Conservation (phyloP, 2,888 invertebrate genomes). For the Dilophus febrilis region DNA sequence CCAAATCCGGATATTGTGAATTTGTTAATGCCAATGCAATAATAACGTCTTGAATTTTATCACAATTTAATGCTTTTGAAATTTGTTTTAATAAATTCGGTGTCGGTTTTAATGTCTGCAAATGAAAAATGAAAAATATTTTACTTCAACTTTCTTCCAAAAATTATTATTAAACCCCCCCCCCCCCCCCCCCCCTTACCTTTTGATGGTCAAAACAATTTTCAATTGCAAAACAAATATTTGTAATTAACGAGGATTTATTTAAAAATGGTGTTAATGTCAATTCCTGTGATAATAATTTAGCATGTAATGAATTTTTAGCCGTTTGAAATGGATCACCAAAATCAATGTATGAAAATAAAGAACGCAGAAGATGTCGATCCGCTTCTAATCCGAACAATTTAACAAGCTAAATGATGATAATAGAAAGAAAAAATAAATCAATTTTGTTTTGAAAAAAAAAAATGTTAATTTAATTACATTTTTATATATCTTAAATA, state of each 20-base stretch:
- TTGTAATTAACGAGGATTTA: slow-evolving; percentile 74
- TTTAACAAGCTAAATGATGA: slow-evolving; percentile 72
- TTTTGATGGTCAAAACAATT: slow-evolving; percentile 60
- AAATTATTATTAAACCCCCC: not conserved
- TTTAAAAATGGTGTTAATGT: slow-evolving; percentile 45
- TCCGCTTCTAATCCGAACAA: slow-evolving; percentile 92
- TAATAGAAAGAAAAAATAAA: too few relatives aligned
- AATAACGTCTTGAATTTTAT: slow-evolving; percentile 79
- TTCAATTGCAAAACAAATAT: slow-evolving; percentile 77
- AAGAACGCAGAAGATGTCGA: slow-evolving; percentile 87
- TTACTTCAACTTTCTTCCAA: not conserved
- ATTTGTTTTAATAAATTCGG: slow-evolving; percentile 67
- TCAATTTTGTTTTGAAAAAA: too few relatives aligned
- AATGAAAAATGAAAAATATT: slow-evolving; percentile 3
- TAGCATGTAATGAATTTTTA: slow-evolving; percentile 47
- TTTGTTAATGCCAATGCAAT: slow-evolving; percentile 72
- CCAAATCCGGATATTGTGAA: slow-evolving; percentile 60
- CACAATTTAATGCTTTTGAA: slow-evolving; percentile 70
- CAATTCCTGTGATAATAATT: slow-evolving; percentile 64
- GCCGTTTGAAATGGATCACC: slow-evolving; percentile 41
- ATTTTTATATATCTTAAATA: too few relatives aligned
- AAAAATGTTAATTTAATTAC: too few relatives aligned
- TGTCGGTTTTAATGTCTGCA: slow-evolving; percentile 58
- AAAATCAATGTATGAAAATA: slow-evolving; percentile 80
- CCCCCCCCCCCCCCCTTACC: too few relatives aligned